Evolutionary conservation across 2,888 invertebrate species (phyloP).

Genomic region (Andrena praecox): DNA sequence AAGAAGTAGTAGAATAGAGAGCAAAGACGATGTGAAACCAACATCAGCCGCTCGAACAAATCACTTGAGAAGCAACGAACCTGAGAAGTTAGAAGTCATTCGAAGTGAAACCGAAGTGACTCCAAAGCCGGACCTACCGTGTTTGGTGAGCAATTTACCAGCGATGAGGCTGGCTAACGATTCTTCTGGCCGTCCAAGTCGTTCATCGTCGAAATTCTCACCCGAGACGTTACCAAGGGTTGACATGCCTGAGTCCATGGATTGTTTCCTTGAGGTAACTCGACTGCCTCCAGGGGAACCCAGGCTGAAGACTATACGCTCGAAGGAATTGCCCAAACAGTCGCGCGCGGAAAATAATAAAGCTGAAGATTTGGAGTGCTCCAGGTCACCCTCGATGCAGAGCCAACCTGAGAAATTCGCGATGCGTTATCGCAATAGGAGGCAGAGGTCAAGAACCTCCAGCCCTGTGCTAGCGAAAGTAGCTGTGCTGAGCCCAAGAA

Average conservation of each 20-base stretch:
- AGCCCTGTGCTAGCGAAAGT: conserved; percentile 1
- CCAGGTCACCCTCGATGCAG: not conserved
- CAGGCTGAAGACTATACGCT: conserved; percentile 1
- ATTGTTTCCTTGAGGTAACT: not conserved
- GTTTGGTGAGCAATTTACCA: not conserved
- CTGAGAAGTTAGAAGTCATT: conserved; percentile 19
- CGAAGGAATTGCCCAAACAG: not conserved
- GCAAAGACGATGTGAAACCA: not conserved
- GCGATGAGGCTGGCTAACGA: not conserved
- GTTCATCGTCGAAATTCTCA: not conserved
- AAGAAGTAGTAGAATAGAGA: not conserved
- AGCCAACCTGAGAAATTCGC: not conserved
- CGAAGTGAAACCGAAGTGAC: conserved; percentile 33
- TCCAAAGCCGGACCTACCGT: not conserved
- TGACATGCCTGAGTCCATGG: not conserved
- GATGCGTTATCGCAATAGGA: conserved; percentile 18
- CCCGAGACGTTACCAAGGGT: not conserved
- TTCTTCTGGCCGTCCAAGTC: not conserved
- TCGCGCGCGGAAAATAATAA: not conserved
- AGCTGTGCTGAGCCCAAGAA: conserved; percentile 1
- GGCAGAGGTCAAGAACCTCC: conserved; percentile 26
- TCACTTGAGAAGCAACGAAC: not conserved
- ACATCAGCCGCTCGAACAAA: not conserved
- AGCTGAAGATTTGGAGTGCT: not conserved
- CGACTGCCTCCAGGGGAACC: not conserved